Base-by-base conservation (phyloP, 2,797 vertebrate species). In the Antennarius maculatus region DNA sequence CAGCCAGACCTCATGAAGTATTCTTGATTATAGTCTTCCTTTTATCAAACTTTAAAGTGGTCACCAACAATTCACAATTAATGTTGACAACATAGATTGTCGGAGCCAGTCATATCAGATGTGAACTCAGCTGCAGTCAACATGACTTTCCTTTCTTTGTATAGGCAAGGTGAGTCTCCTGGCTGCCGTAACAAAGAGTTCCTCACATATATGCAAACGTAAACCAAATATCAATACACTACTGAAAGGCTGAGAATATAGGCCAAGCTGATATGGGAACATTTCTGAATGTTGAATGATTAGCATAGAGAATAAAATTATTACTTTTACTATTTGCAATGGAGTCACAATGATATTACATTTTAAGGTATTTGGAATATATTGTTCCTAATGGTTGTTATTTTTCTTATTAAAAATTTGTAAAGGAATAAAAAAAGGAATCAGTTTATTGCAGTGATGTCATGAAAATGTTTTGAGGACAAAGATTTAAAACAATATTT, bases 21-120 rank as follows among this genome's bases (percentile, higher is more conserved):
- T 46, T 61, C 43, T 28, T 49, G 4, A 63, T 76, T 31, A 13
- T n/a, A 55, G 14, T 57, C 2, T 1, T 52, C 23, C 27, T 50
- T 0, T 49, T 54, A 59, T 74, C 46, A 59, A 23, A 45, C 34
- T 37, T 54, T 59, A 7, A 61, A 69, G 50, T 53, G 50, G 54
- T 46, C 37, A 65, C 29, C 12, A 48, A 42, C 58, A 23, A 27
- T 76, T 70, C 45, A 69, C 54, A 54, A 70, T 72, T 27, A 18
- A 23, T 18, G 13, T 56, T 60, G 34, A 49, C 16, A 46, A n/a
- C n/a, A 37, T 16, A 43, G 54, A 68, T 54, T 61, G 52, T 50
- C 2, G 60, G 71, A 73, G 76, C 74, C 76, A 29, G n/a, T 34
- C 23, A 0, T 74, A 78, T 80, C 71, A 47, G 45, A 74, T 68